Conservation (phyloP, 2,888 invertebrate genomes). For the Tetranychus truncatus region DNA sequence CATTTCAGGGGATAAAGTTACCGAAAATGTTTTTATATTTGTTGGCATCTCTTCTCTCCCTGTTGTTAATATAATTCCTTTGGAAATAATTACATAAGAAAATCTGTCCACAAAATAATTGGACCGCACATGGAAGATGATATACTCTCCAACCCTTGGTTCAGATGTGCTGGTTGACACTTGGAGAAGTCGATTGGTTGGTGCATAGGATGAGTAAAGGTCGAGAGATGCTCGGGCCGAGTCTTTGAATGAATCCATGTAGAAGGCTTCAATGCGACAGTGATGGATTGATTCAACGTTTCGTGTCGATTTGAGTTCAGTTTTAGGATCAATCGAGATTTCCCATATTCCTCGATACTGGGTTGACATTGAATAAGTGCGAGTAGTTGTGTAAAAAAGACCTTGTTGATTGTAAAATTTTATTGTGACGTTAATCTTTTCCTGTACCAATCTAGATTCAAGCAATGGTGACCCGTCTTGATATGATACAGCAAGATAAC, state of each 20-base stretch:
- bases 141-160: conserved; percentile 73
- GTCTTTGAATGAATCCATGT: conserved; percentile 47
- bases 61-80: conserved; percentile 66
- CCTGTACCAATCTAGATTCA: conserved; percentile 43
- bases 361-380: conserved; percentile 45
- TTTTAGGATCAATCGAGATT: conserved; percentile 53
- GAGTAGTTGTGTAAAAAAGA: conserved; percentile 29
- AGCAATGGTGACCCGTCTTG: conserved; percentile 70
- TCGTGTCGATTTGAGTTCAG: conserved; percentile 33
- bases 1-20: conserved; percentile 37
- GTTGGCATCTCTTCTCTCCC: conserved; percentile 67
- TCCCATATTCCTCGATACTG: conserved; percentile 61
- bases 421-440: conserved; percentile 48
- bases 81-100: conserved; percentile 70
- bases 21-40: conserved; percentile 35
- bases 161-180: conserved; percentile 63
- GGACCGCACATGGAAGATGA: conserved; percentile 77
- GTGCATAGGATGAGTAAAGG: conserved; percentile 59
- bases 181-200: conserved; percentile 60
- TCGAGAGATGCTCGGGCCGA: conserved; percentile 49
- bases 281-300: conserved; percentile 21
- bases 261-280: conserved; percentile 38
- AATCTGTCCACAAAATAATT: conserved; percentile 75
- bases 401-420: conserved; percentile 40
- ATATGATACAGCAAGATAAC: conserved; percentile 68